phyloP scores from a whole-genome alignment of 2,113 vertebrate species.

The Oxyruncus cristatus region DNA sequence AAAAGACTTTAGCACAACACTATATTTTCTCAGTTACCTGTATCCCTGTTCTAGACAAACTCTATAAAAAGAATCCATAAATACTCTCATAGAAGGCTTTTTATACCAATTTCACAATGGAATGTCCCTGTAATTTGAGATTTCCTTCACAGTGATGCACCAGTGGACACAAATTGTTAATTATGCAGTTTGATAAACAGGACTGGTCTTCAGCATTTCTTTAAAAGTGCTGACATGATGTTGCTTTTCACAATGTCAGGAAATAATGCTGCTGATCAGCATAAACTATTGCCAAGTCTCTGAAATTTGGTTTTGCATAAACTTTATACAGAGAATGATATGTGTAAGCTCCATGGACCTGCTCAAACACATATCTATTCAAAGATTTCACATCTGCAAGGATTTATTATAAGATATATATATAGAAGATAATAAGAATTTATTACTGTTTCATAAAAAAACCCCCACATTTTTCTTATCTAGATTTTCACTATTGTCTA shows the following conservation, averaged over 20 bases:
- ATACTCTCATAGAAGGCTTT: neutral
- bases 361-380: neutral
- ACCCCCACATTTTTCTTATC: neutral
- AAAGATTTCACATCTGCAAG: neutral
- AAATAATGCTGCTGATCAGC: neutral
- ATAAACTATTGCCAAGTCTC: neutral
- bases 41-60: neutral
- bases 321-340: neutral
- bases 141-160: neutral
- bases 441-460: neutral
- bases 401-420: too few species aligned
- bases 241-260: neutral
- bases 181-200: neutral
- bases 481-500: neutral
- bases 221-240: slow-evolving; percentile 2
- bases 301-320: neutral
- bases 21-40: neutral
- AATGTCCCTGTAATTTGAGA: neutral
- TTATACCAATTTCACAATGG: neutral
- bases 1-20: neutral
- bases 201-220: neutral
- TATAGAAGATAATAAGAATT: too few species aligned
- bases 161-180: neutral
- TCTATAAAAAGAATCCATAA: neutral
- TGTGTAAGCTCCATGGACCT: neutral